A percentile compares a stretch with the other conserved stretches of the same genome.
Conservation (phyloP, 2,113 vertebrate species). For the Cichladusa arquata region DNA sequence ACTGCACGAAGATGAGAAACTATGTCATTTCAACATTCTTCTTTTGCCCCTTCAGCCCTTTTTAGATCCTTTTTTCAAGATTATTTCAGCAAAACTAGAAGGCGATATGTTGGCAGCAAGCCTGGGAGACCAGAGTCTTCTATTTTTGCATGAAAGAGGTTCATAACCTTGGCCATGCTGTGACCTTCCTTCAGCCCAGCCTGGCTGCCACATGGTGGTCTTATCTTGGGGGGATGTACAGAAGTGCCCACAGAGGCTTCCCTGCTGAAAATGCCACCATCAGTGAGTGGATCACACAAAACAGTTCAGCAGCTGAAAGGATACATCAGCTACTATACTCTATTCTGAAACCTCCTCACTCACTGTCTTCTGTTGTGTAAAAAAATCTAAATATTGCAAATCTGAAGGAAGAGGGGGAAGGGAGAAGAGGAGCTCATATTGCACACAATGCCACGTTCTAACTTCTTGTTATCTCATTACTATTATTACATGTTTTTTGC, state of each 20-base stretch:
- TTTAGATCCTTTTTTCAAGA: conserved; percentile 11
- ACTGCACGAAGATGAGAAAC: conserved; percentile 28
- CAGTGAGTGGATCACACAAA: neutral
- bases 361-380: neutral
- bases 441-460: neutral
- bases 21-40: conserved; percentile 35
- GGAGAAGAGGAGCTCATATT: neutral
- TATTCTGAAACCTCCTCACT: neutral
- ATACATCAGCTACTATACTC: neutral
- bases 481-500: neutral
- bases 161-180: accelerated
- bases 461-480: neutral
- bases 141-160: neutral
- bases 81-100: conserved; percentile 5
- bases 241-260: neutral
- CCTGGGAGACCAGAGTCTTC: neutral
- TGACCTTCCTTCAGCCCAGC: neutral
- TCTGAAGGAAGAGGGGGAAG: neutral
- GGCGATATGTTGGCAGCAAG: neutral
- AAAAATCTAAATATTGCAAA: neutral
- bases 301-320: neutral
- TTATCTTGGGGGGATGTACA: neutral
- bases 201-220: neutral
- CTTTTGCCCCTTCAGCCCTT: conserved; percentile 15
- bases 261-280: neutral